phyloP scores from a whole-genome alignment of 2,797 vertebrate species.

The Alosa sapidissima region DNA sequence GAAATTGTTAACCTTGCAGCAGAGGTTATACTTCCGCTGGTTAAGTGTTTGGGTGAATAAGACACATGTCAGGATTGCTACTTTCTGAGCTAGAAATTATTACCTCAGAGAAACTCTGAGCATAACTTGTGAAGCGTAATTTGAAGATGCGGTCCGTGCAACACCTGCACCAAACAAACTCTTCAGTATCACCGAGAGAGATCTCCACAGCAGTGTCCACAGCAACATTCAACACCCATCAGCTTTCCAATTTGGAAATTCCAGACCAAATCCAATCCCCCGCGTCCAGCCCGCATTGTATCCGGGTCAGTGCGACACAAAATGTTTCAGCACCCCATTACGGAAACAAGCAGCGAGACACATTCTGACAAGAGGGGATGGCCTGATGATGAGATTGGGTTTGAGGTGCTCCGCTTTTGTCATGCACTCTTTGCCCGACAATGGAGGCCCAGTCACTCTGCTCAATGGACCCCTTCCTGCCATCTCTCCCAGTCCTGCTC shows the following conservation, averaged over 20 bases:
- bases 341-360: slow-evolving; percentile 22
- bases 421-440: slow-evolving; percentile 30
- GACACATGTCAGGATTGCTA: not conserved
- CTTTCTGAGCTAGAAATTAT: not conserved
- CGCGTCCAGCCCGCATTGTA: not conserved
- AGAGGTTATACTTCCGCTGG: not conserved
- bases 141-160: not conserved
- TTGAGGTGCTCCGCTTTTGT: slow-evolving; percentile 45
- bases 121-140: not conserved
- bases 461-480: slow-evolving; percentile 12
- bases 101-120: not conserved
- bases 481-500: slow-evolving; percentile 42
- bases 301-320: slow-evolving; percentile 20
- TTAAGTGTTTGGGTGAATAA: not conserved
- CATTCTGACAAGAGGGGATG: slow-evolving; percentile 25
- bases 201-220: not conserved
- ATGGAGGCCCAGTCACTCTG: not conserved
- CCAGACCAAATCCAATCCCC: not conserved
- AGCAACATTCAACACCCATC: slow-evolving; percentile 4
- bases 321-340: slow-evolving; percentile 52
- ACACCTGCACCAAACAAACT: not conserved
- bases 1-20: not conserved
- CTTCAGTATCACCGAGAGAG: not conserved
- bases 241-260: not conserved
- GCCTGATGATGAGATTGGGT: slow-evolving; percentile 45